Percentiles rank a stretch among this genome's conserved stretches.
Conservation (phyloP, 2,797 vertebrate species). For the Sebastes steindachneri region DNA sequence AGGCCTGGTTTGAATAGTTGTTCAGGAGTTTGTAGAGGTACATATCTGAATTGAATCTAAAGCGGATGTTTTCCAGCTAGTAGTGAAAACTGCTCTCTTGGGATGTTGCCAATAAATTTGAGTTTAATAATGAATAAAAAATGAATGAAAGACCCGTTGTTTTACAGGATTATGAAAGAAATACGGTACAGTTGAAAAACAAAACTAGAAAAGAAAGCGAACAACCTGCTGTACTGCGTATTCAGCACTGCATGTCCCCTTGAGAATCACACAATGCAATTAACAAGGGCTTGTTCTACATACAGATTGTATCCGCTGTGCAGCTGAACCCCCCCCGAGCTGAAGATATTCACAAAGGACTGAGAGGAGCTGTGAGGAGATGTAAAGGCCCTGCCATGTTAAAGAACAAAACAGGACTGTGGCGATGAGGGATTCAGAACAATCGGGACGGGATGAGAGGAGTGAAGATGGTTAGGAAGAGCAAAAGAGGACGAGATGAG, state of each 20-base stretch:
- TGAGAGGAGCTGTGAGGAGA: neutral
- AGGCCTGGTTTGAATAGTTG: neutral
- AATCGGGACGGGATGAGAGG: neutral
- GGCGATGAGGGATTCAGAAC: constrained; percentile 1
- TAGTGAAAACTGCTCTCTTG: neutral
- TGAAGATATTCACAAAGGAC: neutral
- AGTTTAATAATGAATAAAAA: neutral
- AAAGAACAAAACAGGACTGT: constrained; percentile 15
- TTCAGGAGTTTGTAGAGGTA: neutral
- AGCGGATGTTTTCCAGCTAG: neutral
- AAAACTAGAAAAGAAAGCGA: neutral
- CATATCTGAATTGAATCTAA: neutral
- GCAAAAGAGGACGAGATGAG: neutral
- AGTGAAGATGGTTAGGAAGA: neutral
- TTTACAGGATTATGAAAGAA: neutral
- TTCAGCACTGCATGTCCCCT: neutral
- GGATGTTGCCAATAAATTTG: neutral
- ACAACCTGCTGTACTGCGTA: constrained; percentile 1
- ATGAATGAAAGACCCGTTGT: neutral
- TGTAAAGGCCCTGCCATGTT: neutral
- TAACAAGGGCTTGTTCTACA: constrained; percentile 28
- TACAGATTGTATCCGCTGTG: neutral
- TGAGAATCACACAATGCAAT: constrained; percentile 24
- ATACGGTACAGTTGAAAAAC: neutral
- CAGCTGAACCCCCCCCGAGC: neutral